These are phyloP conservation scores for Watsonalla cultraria DNA, from an alignment of 2,888 invertebrate species.

Conservation along the genomic window DNA sequence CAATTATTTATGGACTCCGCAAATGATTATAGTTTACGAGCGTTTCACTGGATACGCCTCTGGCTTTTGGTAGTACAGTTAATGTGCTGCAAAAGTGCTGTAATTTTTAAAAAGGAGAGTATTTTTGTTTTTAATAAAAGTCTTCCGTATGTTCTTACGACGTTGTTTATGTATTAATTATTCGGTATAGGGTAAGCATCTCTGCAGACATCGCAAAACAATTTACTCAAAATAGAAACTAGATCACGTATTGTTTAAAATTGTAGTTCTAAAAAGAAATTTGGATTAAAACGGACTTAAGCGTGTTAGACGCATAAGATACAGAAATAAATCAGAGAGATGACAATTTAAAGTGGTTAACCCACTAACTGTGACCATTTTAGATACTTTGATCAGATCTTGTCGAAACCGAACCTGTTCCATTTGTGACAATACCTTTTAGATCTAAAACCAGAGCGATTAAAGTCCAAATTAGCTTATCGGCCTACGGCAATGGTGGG, in stretches of 20 bases:
- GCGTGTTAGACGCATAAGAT: constrained; percentile 73
- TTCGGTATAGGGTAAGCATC: no score
- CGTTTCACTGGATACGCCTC: constrained; percentile 64
- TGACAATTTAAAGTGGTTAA: constrained; percentile 80
- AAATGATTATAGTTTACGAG: constrained; percentile 76
- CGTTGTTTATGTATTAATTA: no score
- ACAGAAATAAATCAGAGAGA: constrained; percentile 78
- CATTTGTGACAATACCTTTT: constrained; percentile 24
- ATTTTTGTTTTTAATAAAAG: constrained; percentile 1
- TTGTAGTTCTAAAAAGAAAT: constrained; percentile 25
- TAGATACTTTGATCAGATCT: constrained; percentile 78
- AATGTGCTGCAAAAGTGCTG: constrained; percentile 34
- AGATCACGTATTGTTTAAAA: neutral
- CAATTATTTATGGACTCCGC: constrained; percentile 75
- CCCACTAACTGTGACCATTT: constrained; percentile 80
- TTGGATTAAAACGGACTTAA: constrained; percentile 53
- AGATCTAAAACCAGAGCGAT: constrained; percentile 21
- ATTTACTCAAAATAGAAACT: no score
- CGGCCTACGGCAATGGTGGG: constrained; percentile 50
- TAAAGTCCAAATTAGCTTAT: constrained; percentile 47
- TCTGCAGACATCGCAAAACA: no score
- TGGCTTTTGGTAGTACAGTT: constrained; percentile 28
- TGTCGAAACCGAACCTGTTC: constrained; percentile 62
- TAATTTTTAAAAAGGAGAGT: constrained; percentile 13
- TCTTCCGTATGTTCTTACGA: no score